Conservation (phyloP, 35 echinoderm and acorn worm species). For the Lytechinus variegatus region DNA sequence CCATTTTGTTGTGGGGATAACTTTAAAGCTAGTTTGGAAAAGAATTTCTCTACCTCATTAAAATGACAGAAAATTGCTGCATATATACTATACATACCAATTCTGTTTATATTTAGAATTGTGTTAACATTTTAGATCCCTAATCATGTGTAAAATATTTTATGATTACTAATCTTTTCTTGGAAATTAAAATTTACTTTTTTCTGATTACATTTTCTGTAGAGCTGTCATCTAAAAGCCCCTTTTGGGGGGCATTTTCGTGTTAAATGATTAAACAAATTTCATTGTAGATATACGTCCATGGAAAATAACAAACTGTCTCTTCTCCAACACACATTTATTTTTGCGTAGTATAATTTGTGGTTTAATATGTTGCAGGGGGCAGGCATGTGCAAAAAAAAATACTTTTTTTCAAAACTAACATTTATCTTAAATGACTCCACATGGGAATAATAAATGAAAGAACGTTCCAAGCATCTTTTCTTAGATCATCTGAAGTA, state of each 20-base stretch:
- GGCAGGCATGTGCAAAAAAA: background rate
- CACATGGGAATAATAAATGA: background rate
- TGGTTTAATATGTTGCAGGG: background rate
- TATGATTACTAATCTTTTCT: too few relatives aligned
- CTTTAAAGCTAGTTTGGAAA: background rate
- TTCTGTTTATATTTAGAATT: conserved; percentile 15
- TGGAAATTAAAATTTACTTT: too few relatives aligned
- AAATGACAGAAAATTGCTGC: conserved; percentile 22
- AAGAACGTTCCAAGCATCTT: background rate
- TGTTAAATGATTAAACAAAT: too few relatives aligned
- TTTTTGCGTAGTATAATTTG: background rate
- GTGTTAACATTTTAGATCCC: background rate
- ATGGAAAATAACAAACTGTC: too few relatives aligned
- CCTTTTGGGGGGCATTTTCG: too few relatives aligned
- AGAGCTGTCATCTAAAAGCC: too few relatives aligned
- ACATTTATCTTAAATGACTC: background rate
- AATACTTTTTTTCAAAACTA: background rate
- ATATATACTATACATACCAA: conserved; percentile 30
- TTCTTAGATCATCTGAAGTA: background rate
- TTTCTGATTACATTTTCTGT: too few relatives aligned
- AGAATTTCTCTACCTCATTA: conserved; percentile 46
- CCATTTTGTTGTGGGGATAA: background rate
- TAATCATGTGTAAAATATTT: background rate
- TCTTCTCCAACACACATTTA: too few relatives aligned
- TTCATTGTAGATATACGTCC: too few relatives aligned